Evolutionary conservation across 2,888 invertebrate species (phyloP).

Genomic region (Megastigmus dorsalis): DNA sequence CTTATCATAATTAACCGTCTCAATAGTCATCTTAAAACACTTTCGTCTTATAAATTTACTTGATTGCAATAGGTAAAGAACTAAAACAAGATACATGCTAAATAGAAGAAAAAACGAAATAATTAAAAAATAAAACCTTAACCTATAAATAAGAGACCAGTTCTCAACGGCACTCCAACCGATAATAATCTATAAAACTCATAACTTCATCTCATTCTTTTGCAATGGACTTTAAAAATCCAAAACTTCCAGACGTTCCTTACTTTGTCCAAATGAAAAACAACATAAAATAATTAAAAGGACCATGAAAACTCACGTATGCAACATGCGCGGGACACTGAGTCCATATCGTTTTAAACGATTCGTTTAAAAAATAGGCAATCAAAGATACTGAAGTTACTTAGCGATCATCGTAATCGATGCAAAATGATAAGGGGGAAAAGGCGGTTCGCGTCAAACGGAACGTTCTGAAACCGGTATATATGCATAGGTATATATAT

Average conservation of each 20-base stretch:
- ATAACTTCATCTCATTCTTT: constrained; percentile 18
- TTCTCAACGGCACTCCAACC: background rate
- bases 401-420: constrained; percentile 3
- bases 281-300: constrained; percentile 41
- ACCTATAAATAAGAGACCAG: constrained; percentile 8
- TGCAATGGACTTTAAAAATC: constrained; percentile 16
- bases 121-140: constrained; percentile 42
- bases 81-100: constrained; percentile 40
- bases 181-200: constrained; percentile 17
- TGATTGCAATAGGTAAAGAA: constrained; percentile 42
- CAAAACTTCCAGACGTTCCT: constrained; percentile 47
- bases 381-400: constrained; percentile 1
- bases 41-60: constrained; percentile 26
- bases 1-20: constrained; percentile 20
- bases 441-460: constrained; percentile 34
- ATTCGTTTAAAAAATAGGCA: constrained; percentile 44
- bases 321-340: constrained; percentile 34
- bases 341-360: constrained; percentile 25
- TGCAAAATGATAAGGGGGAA: constrained; percentile 25
- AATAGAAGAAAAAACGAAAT: constrained; percentile 12
- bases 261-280: constrained; percentile 11
- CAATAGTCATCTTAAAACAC: background rate
- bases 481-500: constrained; percentile 48
- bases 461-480: constrained; percentile 50
- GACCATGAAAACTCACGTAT: constrained; percentile 47